Conservation (phyloP, 64 coral and sea anemone genomes). For the Montipora cactus region DNA sequence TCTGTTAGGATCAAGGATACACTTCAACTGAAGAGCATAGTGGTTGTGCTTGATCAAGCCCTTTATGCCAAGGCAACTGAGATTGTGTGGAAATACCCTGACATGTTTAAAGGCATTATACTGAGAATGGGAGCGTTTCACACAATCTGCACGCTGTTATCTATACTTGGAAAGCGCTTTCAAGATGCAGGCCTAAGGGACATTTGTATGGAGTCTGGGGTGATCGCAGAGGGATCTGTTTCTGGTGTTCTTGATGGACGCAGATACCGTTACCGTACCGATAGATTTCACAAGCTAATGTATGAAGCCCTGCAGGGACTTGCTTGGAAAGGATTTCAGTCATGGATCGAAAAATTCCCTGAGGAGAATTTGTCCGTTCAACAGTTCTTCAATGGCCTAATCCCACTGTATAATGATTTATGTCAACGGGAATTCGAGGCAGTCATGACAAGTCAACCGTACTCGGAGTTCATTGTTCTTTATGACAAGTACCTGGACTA, state of each 20-base stretch:
- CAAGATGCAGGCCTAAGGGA: constrained; percentile 57
- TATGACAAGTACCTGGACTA: constrained; percentile 11
- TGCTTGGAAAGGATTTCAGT: background rate
- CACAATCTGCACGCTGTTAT: constrained; percentile 24
- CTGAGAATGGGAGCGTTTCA: constrained; percentile 61
- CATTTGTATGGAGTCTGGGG: constrained; percentile 31
- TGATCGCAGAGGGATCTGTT: constrained; percentile 35
- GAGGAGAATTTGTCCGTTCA: background rate
- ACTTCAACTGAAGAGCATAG: background rate
- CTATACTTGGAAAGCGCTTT: constrained; percentile 36
- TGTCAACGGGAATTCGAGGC: background rate
- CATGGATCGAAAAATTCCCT: constrained; percentile 6
- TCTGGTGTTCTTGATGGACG: constrained; percentile 48
- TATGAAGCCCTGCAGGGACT: constrained; percentile 37
- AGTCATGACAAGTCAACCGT: background rate
- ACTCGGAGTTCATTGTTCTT: background rate
- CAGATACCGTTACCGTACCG: constrained; percentile 29
- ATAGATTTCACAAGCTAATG: constrained; percentile 64
- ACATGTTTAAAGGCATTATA: too few species aligned
- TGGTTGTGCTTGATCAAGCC: too few species aligned
- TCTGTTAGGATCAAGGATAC: background rate
- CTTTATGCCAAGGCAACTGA: too few species aligned
- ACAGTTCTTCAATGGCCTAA: constrained; percentile 6
- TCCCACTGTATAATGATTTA: background rate
- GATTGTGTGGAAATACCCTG: too few species aligned